Evolutionary conservation across 2,888 invertebrate genomes (phyloP).

Genomic region (Steinernema hermaphroditum): DNA sequence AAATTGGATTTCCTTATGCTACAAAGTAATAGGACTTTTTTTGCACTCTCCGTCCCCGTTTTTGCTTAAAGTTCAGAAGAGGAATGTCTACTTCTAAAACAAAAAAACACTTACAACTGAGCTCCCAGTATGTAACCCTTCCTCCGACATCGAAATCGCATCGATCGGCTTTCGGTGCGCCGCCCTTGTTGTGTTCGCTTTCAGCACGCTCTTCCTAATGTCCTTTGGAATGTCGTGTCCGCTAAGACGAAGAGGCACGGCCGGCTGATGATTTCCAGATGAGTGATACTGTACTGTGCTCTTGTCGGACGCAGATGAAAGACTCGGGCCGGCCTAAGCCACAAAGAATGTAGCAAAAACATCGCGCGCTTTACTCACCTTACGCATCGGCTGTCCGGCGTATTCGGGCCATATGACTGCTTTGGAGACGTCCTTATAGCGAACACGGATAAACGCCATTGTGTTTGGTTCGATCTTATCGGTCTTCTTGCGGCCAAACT

Average conservation of each 20-base stretch:
- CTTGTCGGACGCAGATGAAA: neutral
- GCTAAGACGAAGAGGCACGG: neutral
- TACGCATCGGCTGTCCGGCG: neutral
- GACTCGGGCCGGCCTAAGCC: neutral
- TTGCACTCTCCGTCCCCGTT: too few relatives aligned
- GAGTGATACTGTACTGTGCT: constrained; percentile 5
- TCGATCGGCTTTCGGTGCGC: neutral
- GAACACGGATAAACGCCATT: neutral
- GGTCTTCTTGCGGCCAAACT: constrained; percentile 16
- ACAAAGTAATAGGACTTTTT: too few relatives aligned
- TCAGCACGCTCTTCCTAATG: constrained; percentile 3
- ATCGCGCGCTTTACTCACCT: neutral
- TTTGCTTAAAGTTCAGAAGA: too few relatives aligned
- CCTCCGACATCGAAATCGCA: constrained; percentile 22
- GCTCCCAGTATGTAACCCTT: constrained; percentile 7
- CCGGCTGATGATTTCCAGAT: constrained; percentile 12
- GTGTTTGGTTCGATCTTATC: constrained; percentile 1
- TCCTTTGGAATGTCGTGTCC: constrained; percentile 2
- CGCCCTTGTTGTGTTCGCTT: neutral
- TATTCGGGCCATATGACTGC: constrained; percentile 17
- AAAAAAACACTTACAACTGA: constrained; percentile 19
- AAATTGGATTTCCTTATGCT: too few relatives aligned
- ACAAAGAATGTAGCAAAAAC: neutral
- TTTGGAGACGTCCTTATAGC: constrained; percentile 23
- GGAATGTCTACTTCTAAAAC: too few relatives aligned